Evolutionary conservation across 2,888 invertebrate species (phyloP).

Genomic region (Aspidiotus destructor): DNA sequence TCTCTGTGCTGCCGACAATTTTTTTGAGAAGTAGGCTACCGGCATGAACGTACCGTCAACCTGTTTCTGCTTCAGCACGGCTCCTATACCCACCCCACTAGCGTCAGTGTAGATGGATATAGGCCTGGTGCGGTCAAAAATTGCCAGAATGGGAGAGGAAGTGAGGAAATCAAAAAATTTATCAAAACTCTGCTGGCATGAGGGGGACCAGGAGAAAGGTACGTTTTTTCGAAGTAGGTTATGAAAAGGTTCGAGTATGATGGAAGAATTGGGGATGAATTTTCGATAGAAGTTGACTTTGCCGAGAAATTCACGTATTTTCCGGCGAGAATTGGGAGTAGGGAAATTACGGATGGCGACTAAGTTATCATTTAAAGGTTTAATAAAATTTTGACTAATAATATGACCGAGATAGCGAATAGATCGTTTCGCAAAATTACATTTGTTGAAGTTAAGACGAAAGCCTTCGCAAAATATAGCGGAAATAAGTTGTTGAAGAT

Average conservation of each 20-base stretch:
- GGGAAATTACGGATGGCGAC: slow-evolving; percentile 21
- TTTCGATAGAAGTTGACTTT: slow-evolving; percentile 19
- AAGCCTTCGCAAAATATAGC: slow-evolving; percentile 34
- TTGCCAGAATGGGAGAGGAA: slow-evolving; percentile 34
- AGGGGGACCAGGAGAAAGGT: slow-evolving; percentile 34
- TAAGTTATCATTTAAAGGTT: slow-evolving; percentile 26
- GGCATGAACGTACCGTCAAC: slow-evolving; percentile 34
- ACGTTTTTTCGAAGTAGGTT: slow-evolving; percentile 14
- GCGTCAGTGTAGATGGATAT: slow-evolving; percentile 11
- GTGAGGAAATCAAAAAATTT: slow-evolving; percentile 26
- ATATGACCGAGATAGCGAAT: slow-evolving; percentile 24
- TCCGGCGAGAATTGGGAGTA: slow-evolving; percentile 9
- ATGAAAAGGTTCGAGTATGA: slow-evolving; percentile 3
- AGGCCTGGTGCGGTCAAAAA: slow-evolving; percentile 35
- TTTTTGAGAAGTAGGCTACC: slow-evolving; percentile 37
- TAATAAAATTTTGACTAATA: slow-evolving; percentile 16
- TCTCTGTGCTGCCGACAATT: slow-evolving; percentile 34
- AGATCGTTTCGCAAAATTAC: slow-evolving; percentile 14
- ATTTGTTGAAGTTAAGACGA: slow-evolving; percentile 24
- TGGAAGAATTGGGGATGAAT: slow-evolving; percentile 23
- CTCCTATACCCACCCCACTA: too few relatives aligned
- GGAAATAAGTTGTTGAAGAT: slow-evolving; percentile 35
- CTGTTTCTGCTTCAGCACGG: slow-evolving; percentile 36
- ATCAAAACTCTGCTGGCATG: slow-evolving; percentile 34
- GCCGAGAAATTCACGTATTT: slow-evolving; percentile 8